These are phyloP conservation scores for Mesorhabditis spiculigera DNA, from an alignment of 2,888 invertebrate species.

Conservation along the genomic window DNA sequence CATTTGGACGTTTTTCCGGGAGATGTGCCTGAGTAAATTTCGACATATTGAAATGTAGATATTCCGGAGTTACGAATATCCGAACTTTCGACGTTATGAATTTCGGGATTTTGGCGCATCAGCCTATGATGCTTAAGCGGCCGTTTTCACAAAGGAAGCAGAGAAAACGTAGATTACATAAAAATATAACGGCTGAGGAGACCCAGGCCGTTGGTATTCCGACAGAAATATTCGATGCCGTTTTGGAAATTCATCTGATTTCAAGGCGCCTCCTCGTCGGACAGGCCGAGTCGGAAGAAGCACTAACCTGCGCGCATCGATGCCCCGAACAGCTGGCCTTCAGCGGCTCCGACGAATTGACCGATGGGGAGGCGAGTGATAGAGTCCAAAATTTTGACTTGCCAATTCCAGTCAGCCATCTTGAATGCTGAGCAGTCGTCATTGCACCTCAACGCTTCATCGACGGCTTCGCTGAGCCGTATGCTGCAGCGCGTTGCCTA, in stretches of 20 bases:
- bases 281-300: slow-evolving; percentile 72
- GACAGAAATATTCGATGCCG: no score
- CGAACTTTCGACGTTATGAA: no score
- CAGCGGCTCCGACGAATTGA: slow-evolving; percentile 68
- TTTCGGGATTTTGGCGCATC: no score
- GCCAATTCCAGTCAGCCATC: slow-evolving; percentile 57
- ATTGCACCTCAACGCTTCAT: slow-evolving; percentile 60
- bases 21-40: no score
- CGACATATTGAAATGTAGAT: no score
- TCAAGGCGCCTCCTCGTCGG: slow-evolving; percentile 59
- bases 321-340: slow-evolving; percentile 75
- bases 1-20: no score
- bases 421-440: slow-evolving; percentile 61
- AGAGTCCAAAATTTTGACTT: not conserved
- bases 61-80: no score
- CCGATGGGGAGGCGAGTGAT: slow-evolving; percentile 72
- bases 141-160: no score
- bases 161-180: no score
- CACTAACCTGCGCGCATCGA: slow-evolving; percentile 75
- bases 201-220: no score
- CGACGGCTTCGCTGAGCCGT: slow-evolving; percentile 56
- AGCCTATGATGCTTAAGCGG: no score
- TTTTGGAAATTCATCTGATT: not conserved
- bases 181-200: no score
- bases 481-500: slow-evolving; percentile 69